Evolutionary conservation across 2,113 vertebrate species (phyloP).

Genomic region (Struthio camelus): DNA sequence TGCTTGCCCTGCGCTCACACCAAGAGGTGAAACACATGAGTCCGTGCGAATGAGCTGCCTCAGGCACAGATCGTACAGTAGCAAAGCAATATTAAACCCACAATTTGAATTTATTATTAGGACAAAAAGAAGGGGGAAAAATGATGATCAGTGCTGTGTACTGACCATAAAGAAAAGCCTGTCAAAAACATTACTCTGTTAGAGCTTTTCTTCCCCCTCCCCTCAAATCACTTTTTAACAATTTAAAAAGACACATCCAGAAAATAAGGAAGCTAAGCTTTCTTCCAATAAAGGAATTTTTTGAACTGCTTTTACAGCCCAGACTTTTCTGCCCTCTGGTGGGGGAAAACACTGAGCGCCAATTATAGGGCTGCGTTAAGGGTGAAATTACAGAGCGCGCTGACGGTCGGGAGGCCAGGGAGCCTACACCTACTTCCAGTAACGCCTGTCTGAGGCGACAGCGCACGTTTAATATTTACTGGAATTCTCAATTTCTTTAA

Average conservation of each 20-base stretch:
- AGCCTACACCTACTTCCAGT: no score
- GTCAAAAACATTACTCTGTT: neutral
- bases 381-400: no score
- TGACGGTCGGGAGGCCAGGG: no score
- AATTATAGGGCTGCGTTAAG: rapidly evolving
- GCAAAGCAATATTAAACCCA: neutral
- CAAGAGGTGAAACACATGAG: neutral
- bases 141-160: neutral
- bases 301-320: neutral
- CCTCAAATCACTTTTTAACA: neutral
- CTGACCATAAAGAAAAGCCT: neutral
- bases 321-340: conserved; percentile 27
- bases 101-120: neutral
- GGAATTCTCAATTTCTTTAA: neutral
- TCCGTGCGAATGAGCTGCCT: neutral
- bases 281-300: neutral
- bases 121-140: neutral
- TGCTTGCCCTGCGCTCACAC: neutral
- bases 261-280: neutral
- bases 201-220: neutral
- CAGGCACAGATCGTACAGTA: neutral
- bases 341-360: neutral
- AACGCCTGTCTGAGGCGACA: no score
- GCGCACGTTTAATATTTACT: no score
- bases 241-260: neutral